phyloP scores from a whole-genome alignment of 2,888 invertebrate species.

The Arge pagana region DNA sequence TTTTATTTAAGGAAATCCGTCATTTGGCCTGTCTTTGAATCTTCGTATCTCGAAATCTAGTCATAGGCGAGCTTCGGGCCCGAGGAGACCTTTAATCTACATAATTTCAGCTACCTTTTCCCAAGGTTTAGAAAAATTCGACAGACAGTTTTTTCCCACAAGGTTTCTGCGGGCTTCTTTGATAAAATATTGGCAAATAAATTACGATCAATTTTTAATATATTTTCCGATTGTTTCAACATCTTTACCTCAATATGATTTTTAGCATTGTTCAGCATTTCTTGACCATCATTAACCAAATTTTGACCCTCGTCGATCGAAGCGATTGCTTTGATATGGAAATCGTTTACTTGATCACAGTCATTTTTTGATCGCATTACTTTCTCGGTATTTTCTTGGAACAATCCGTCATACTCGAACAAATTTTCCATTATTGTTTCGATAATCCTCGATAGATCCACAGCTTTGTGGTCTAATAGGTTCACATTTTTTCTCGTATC shows the following conservation, averaged over 20 bases:
- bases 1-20: too few species aligned
- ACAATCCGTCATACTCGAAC: slow-evolving; percentile 48
- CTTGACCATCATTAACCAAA: slow-evolving; percentile 60
- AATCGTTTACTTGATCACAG: slow-evolving; percentile 36
- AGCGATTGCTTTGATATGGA: slow-evolving; percentile 57
- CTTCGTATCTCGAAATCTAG: too few species aligned
- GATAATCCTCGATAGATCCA: slow-evolving; percentile 40
- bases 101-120: too few species aligned
- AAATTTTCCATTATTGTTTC: slow-evolving; percentile 48
- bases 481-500: slow-evolving; percentile 36
- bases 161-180: too few species aligned
- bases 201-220: too few species aligned
- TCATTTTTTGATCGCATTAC: slow-evolving; percentile 35
- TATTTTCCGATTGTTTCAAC: too few species aligned
- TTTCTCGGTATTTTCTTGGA: slow-evolving; percentile 45
- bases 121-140: too few species aligned
- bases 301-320: slow-evolving; percentile 60
- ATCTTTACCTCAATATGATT: slow-evolving; percentile 57
- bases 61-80: too few species aligned
- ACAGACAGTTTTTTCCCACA: too few species aligned
- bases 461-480: slow-evolving; percentile 40
- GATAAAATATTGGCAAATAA: too few species aligned
- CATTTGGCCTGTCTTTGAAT: too few species aligned
- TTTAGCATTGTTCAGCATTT: slow-evolving; percentile 60
- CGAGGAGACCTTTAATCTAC: too few species aligned